Evolutionary conservation across 2,888 invertebrate genomes (phyloP).

Genomic region (Isoperla grammatica): DNA sequence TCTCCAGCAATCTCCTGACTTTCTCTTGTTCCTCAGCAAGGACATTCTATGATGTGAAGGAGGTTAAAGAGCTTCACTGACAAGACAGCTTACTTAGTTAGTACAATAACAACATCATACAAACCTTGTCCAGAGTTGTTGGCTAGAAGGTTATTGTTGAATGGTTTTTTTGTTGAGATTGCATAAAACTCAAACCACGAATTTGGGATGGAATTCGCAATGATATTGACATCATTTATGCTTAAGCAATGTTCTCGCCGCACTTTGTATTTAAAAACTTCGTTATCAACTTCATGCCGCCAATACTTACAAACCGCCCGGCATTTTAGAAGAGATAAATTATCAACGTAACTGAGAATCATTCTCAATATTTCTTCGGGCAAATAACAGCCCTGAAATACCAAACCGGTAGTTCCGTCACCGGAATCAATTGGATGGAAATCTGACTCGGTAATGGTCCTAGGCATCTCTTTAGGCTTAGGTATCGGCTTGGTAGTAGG

Average conservation of each 20-base stretch:
- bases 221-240: slow-evolving; percentile 36
- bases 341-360: slow-evolving; percentile 44
- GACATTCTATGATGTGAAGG: too few species aligned
- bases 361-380: slow-evolving; percentile 48
- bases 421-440: background rate
- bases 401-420: background rate
- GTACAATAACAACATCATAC: too few species aligned
- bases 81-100: too few species aligned
- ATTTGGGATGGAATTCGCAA: slow-evolving; percentile 33
- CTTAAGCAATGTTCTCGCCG: slow-evolving; percentile 34
- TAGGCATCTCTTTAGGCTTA: too few species aligned
- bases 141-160: slow-evolving; percentile 47
- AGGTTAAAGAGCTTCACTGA: too few species aligned
- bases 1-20: too few species aligned
- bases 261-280: slow-evolving; percentile 44
- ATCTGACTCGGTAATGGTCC: too few species aligned
- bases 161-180: slow-evolving; percentile 43
- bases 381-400: slow-evolving; percentile 34
- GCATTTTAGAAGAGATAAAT: slow-evolving; percentile 42
- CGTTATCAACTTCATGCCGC: slow-evolving; percentile 44
- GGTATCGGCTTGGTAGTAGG: too few species aligned
- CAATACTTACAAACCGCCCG: slow-evolving; percentile 50
- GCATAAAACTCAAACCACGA: slow-evolving; percentile 45
- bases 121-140: slow-evolving; percentile 47
- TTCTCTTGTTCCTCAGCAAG: too few species aligned